Evolutionary conservation across 2,888 invertebrate species (phyloP), one percentile per base, ranked within the genome.

Genomic region (Tetramorium bicarinatum): DNA sequence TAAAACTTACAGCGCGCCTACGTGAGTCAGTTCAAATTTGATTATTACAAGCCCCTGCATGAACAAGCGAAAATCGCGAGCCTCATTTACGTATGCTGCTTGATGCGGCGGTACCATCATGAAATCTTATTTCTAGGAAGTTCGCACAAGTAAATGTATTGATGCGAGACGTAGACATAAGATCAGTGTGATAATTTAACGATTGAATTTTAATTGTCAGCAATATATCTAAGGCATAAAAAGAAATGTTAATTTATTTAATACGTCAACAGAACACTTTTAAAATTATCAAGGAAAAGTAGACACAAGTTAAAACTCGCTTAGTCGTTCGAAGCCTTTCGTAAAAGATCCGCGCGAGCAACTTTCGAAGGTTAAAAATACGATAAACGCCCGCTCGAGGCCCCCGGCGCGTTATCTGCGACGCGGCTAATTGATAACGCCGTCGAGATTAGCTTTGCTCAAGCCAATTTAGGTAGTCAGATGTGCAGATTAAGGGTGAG

Each of bases 361-460:
- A 61, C 74, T 82, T 83, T 82, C 87, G 86, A 86, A 77, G 71
- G 83, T 84, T 66, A 87, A 87, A 88, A 89, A 85, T 87, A 85
- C 87, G 84, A 80, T 84, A 86, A 61, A 71, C 80, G 81, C 77
- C 59, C 77, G 69, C 25, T 47, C 80, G 18, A 38, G 64, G 67
- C 76, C 41, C 81, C 15, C 15, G 56, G 41, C 85, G 82, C 77
- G 87, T 89, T 92, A 93, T 92, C 91, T 85, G 87, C 85, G 85
- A 85, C 74, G 80, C 83, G 85, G 86, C 89, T 93, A 93, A 93
- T 93, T 93, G 93, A 93, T 93, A 93, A 93, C 92, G 90, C 91
- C 91, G 88, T 87, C 84, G 84, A 92, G 92, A 93, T 93, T 92
- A 93, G 92, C 90, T 88, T 89, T 87, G 89, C 91, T 87, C 88